A percentile compares a stretch with the other conserved stretches of the same genome.
These are phyloP conservation scores for Colostygia pectinataria DNA, from an alignment of 2,888 invertebrate genomes.

Conservation along the genomic window DNA sequence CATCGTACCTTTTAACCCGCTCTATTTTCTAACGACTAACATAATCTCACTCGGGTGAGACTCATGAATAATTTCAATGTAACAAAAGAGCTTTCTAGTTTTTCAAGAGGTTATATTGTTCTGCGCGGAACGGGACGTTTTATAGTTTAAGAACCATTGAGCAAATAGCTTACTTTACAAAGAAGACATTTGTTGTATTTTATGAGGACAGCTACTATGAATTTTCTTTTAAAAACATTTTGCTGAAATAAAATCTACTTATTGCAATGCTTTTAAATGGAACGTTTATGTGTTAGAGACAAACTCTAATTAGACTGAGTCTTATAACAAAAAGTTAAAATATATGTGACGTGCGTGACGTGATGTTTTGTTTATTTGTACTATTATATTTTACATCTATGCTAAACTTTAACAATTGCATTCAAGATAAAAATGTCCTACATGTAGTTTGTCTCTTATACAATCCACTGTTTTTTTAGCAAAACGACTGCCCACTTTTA, in stretches of 20 bases:
- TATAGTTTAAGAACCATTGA: constrained; percentile 26
- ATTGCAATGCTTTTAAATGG: too few relatives aligned
- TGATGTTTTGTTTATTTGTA: too few relatives aligned
- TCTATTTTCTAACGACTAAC: constrained; percentile 30
- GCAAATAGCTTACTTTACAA: constrained; percentile 25
- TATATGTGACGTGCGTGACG: too few relatives aligned
- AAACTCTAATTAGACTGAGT: too few relatives aligned
- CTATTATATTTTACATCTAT: too few relatives aligned
- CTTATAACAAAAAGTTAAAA: too few relatives aligned
- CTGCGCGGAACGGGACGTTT: constrained; percentile 20
- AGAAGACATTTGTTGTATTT: constrained; percentile 15
- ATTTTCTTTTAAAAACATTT: constrained; percentile 17
- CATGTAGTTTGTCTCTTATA: too few relatives aligned
- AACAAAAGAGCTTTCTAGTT: constrained; percentile 24
- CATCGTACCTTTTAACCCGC: constrained; percentile 23
- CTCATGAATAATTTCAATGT: constrained; percentile 40
- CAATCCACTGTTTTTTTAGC: neutral
- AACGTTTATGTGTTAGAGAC: too few relatives aligned
- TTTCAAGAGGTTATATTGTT: constrained; percentile 28
- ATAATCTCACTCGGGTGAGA: constrained; percentile 29
- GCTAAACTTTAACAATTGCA: too few relatives aligned
- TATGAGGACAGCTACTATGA: constrained; percentile 12
- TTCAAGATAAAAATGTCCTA: too few relatives aligned
- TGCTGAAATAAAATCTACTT: constrained; percentile 8
- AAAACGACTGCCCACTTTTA: constrained; percentile 9